Evolutionary conservation across 2,888 invertebrate genomes (phyloP), one percentile per base, ranked within the genome.

Genomic region (Cenopis cana): DNA sequence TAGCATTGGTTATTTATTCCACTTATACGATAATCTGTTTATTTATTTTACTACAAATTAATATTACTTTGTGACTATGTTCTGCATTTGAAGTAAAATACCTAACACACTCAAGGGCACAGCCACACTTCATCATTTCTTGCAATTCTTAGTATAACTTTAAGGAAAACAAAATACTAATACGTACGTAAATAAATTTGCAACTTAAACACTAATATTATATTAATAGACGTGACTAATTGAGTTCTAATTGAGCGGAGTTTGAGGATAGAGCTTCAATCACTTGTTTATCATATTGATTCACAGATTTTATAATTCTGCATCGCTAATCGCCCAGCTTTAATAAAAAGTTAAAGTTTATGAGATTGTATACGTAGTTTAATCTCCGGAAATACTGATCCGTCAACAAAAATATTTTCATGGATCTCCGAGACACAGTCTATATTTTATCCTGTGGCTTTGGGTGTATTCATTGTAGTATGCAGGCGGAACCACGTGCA

Each of bases 121-220:
- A 18, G 29, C n/a, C n/a, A n/a, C n/a, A n/a, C n/a, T 50, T 18
- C 10, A 52, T 62, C 18, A 12, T 33, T 52, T 62, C 36, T 36
- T 36, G 36, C 36, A 52, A 62, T 33, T 50, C 10, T 50, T 11
- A 49, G 17, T 50, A 24, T 24, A 60, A 10, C 46, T 29, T 20
- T 49, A 62, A 62, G 52, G 62, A 62, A 62, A 62, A 62, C 50
- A 36, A 38, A 46, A 46, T 46, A 8, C 14, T 52, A 52, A 24
- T 24, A 24, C 5, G 18, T 20, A 62, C 17, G 17, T 62, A 50
- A 46, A 8, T 62, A 33, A 33, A 62, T 50, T 62, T 36, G 50
- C 62, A 50, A 62, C 1, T 18, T 9, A 18, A 50, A 52, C 14
- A 14, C 9, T 8, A 29, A 50, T 33, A 50, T 61, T 50, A 29